These are phyloP conservation scores for Synchiropus splendidus DNA, from an alignment of 2,113 vertebrate genomes.

Conservation along the genomic window DNA sequence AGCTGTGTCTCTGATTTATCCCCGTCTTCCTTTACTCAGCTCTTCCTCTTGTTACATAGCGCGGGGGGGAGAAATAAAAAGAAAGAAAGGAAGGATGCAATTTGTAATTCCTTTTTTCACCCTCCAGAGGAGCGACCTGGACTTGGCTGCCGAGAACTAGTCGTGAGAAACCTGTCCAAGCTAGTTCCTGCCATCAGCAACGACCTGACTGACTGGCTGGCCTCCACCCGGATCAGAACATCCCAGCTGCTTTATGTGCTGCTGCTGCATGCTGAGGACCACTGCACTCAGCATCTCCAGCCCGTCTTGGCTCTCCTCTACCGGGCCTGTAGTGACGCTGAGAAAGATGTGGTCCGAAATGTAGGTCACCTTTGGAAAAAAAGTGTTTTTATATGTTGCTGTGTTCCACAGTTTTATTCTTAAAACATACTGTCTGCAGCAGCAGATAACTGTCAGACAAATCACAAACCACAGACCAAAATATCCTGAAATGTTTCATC, in stretches of 20 bases:
- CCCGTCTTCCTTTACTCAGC: conserved; percentile 25
- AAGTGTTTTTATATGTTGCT: no score
- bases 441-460: no score
- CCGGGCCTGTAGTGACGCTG: conserved; percentile 70
- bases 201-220: conserved; percentile 85
- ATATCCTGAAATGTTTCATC: neutral
- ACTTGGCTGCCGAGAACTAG: conserved; percentile 87
- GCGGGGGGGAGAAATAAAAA: no score
- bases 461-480: no score
- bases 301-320: conserved; percentile 74
- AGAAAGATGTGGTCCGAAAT: conserved; percentile 69
- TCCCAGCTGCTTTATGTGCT: conserved; percentile 76
- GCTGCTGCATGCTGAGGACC: conserved; percentile 84
- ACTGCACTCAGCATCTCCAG: conserved; percentile 84
- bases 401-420: no score
- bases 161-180: conserved; percentile 81
- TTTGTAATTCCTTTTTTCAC: conserved; percentile 5
- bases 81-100: neutral
- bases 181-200: conserved; percentile 78
- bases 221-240: conserved; percentile 75
- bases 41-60: conserved; percentile 35
- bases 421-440: no score
- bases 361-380: conserved; percentile 70
- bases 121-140: conserved; percentile 72
- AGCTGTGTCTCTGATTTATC: conserved; percentile 54